phyloP scores from a whole-genome alignment of 1,140 invertebrate species.

The Drosophila willistoni region DNA sequence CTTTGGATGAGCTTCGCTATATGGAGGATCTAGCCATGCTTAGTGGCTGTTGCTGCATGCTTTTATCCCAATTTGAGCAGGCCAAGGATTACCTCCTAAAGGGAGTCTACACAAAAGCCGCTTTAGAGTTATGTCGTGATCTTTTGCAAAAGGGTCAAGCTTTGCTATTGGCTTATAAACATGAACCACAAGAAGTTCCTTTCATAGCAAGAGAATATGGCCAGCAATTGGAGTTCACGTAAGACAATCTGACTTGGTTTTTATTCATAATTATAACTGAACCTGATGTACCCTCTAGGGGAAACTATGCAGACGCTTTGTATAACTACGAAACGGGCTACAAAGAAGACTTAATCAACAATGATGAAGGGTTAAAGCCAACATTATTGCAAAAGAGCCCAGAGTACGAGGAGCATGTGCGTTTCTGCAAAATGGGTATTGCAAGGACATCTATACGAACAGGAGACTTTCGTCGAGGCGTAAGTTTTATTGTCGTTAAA shows the following conservation, averaged over 20 bases:
- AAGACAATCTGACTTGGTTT: constrained; percentile 15
- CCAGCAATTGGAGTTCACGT: constrained; percentile 97
- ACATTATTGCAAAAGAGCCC: constrained; percentile 47
- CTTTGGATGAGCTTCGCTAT: constrained; percentile 90
- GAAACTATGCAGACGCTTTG: constrained; percentile 91
- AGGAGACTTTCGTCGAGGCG: constrained; percentile 94
- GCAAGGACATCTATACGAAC: constrained; percentile 95
- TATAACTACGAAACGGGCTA: constrained; percentile 91
- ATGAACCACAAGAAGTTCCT: constrained; percentile 94
- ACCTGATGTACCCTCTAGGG: constrained; percentile 83
- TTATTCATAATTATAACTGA: background rate
- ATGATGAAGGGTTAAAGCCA: constrained; percentile 53
- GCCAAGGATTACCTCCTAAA: constrained; percentile 89
- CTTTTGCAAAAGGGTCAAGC: constrained; percentile 97
- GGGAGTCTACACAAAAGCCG: constrained; percentile 86
- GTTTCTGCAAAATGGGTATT: constrained; percentile 93
- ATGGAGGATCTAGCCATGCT: constrained; percentile 93
- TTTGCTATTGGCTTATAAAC: constrained; percentile 91
- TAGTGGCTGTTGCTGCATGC: constrained; percentile 91
- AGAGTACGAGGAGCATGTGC: constrained; percentile 86
- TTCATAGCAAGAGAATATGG: constrained; percentile 96
- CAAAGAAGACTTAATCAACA: constrained; percentile 82
- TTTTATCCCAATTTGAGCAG: constrained; percentile 91
- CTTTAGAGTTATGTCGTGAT: constrained; percentile 94
- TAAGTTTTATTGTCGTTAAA: too few species aligned